Conservation (phyloP, 2,797 vertebrate genomes). For the Falco biarmicus region DNA sequence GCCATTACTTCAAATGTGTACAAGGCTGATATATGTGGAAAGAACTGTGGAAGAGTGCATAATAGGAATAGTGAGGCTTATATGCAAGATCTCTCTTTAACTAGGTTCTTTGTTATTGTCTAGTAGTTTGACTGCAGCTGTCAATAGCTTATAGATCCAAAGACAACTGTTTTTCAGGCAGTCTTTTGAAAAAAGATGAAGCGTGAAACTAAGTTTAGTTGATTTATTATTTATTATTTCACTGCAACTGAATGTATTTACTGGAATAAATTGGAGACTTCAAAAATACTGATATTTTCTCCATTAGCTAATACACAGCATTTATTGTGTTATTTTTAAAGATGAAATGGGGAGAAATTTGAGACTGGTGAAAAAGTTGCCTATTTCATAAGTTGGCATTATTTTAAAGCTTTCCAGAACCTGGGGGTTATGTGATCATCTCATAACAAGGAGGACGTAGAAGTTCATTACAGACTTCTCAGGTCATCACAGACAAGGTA, state of each 20-base stretch:
- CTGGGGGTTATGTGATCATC: not conserved
- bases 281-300: conserved; percentile 54
- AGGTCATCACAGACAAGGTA: not conserved
- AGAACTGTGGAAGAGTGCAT: conserved; percentile 3
- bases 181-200: conserved; percentile 74
- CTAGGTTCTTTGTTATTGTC: conserved; percentile 64
- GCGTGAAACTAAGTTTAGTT: conserved; percentile 60
- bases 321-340: conserved; percentile 15
- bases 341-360: not conserved
- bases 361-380: not conserved
- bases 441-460: not conserved
- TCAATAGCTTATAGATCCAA: conserved; percentile 70
- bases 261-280: conserved; percentile 62
- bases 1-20: conserved; percentile 58
- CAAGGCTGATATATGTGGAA: conserved; percentile 28
- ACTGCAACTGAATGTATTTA: conserved; percentile 38
- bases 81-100: conserved; percentile 60
- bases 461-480: not conserved
- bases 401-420: not conserved
- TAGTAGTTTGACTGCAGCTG: conserved; percentile 72
- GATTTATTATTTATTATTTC: conserved; percentile 74
- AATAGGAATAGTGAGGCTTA: conserved; percentile 41
- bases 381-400: not conserved
- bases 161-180: conserved; percentile 59
- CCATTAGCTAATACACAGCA: conserved; percentile 36